phyloP scores from a whole-genome alignment of 1,140 invertebrate species.

The Platorchestia sp. region DNA sequence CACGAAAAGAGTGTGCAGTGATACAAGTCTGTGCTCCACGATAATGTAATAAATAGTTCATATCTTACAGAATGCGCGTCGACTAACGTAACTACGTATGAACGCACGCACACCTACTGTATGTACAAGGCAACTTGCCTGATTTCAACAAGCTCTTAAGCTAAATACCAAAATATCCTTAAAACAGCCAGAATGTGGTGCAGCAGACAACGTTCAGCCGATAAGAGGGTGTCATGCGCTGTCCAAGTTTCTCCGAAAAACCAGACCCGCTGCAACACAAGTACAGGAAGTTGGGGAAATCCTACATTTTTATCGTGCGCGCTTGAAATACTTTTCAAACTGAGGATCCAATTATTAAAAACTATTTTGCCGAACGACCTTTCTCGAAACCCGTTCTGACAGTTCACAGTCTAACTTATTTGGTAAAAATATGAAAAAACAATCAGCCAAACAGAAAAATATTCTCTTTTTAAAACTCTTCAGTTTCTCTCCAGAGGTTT shows the following conservation, averaged over 20 bases:
- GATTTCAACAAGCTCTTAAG: not conserved
- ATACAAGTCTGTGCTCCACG: constrained; percentile 12
- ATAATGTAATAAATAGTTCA: constrained; percentile 39
- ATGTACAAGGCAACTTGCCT: constrained; percentile 12
- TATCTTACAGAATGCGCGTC: constrained; percentile 30
- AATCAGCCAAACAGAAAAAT: not conserved
- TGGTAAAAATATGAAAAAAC: not conserved
- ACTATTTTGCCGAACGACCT: not conserved
- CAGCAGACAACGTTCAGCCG: not conserved
- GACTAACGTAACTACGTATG: not conserved
- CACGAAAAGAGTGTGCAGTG: not conserved
- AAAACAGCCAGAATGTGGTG: not conserved
- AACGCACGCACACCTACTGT: not conserved
- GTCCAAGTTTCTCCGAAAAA: not conserved
- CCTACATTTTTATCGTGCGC: not conserved
- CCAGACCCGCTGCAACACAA: not conserved
- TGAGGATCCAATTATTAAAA: not conserved
- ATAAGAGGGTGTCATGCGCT: not conserved
- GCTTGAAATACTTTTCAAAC: not conserved
- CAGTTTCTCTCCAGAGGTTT: not conserved
- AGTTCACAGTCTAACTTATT: not conserved
- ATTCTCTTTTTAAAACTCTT: not conserved
- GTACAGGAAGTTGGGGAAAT: not conserved
- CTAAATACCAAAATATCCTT: not conserved
- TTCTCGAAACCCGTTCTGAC: not conserved